phyloP scores from a whole-genome alignment of 1,140 invertebrate genomes.

The Carposina sasakii region DNA sequence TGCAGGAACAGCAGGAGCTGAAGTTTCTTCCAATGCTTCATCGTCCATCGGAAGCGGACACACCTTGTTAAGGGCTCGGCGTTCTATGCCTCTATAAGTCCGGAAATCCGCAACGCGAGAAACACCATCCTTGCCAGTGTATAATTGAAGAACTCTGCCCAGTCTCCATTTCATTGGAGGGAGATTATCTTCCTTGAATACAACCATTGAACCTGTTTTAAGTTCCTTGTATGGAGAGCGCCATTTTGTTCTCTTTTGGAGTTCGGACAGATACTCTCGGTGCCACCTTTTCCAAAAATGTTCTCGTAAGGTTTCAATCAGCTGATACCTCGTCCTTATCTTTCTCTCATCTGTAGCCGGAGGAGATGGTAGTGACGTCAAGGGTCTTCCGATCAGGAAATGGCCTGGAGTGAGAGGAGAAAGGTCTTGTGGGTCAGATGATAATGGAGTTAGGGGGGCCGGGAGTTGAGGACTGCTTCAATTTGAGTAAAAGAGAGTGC shows the following conservation, averaged over 20 bases:
- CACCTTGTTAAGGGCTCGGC: not conserved
- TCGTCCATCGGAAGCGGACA: not conserved
- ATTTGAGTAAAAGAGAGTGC: constrained; percentile 12
- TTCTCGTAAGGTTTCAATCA: not conserved
- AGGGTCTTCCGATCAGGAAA: not conserved
- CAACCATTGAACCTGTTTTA: not conserved
- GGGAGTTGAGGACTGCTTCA: constrained; percentile 18
- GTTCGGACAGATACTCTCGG: not conserved
- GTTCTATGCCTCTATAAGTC: not conserved
- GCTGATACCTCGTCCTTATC: not conserved
- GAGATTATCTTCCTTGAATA: constrained; percentile 16
- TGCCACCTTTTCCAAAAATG: not conserved
- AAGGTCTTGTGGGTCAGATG: not conserved
- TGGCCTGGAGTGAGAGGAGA: not conserved
- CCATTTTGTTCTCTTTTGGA: not conserved
- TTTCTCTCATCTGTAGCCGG: no score
- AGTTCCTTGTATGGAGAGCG: not conserved
- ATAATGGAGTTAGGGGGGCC: constrained; percentile 15
- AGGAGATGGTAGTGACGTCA: not conserved
- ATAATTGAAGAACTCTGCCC: constrained; percentile 24
- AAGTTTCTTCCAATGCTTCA: not conserved
- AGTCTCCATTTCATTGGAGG: constrained; percentile 28
- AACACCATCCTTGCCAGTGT: constrained; percentile 18
- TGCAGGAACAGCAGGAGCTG: no score
- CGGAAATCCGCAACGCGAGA: constrained; percentile 12